These are phyloP conservation scores for Laupala kohalensis DNA, from an alignment of 1,140 invertebrate genomes.

Conservation along the genomic window DNA sequence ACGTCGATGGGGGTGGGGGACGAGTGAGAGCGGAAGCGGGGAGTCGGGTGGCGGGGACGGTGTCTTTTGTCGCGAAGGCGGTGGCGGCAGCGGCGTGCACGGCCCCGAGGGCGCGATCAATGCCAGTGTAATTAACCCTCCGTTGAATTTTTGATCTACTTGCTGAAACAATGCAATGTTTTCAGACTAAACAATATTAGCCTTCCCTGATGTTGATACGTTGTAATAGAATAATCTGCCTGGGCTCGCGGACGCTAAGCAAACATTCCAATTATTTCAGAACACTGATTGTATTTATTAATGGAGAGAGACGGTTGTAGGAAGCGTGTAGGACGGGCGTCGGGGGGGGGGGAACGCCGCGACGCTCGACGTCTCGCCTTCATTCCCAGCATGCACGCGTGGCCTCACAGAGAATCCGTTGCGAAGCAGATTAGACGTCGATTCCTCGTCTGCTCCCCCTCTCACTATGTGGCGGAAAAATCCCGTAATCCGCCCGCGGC, in stretches of 20 bases:
- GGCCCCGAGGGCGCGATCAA: conserved; percentile 3
- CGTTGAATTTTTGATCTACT: conserved; percentile 18
- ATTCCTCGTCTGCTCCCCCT: too few relatives aligned
- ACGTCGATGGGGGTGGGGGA: background rate
- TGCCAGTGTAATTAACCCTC: conserved; percentile 15
- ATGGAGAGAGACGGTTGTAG: conserved; percentile 5
- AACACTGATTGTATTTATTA: conserved; percentile 18
- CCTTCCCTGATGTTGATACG: conserved; percentile 21
- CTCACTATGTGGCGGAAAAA: too few relatives aligned
- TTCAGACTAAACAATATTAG: conserved; percentile 26
- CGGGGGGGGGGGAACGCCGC: too few relatives aligned
- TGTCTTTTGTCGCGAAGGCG: background rate
- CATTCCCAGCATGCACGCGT: too few relatives aligned
- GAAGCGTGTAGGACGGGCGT: too few relatives aligned
- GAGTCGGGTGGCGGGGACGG: too few relatives aligned
- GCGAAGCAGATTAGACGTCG: too few relatives aligned
- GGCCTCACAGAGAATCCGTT: too few relatives aligned
- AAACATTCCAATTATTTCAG: conserved; percentile 19
- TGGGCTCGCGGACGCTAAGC: conserved; percentile 6
- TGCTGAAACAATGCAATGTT: conserved; percentile 20
- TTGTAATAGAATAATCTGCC: conserved; percentile 19
- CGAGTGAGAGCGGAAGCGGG: background rate
- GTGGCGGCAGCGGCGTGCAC: background rate
- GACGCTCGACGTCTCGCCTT: too few relatives aligned
- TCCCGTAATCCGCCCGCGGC: conserved; percentile 10